Conservation (phyloP, 64 coral and sea anemone genomes). For the Porites australiensis region DNA sequence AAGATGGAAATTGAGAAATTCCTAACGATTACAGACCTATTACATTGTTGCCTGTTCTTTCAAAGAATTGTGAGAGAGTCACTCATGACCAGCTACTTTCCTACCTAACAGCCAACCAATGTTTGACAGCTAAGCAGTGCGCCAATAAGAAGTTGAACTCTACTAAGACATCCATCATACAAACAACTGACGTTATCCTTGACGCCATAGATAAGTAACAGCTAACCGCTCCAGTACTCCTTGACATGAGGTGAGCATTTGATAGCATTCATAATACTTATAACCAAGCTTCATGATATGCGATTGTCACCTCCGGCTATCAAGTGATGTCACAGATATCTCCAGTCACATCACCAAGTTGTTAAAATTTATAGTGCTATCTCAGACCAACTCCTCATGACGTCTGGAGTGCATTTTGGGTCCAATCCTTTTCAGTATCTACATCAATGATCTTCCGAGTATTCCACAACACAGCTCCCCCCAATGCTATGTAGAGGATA, state of each 20-base stretch:
- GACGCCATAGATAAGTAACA: constrained; percentile 52
- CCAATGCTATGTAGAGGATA: constrained; percentile 48
- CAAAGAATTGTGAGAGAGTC: constrained; percentile 54
- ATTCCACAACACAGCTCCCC: constrained; percentile 41
- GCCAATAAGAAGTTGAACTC: constrained; percentile 68
- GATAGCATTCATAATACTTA: constrained; percentile 15
- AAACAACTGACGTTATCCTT: constrained; percentile 53
- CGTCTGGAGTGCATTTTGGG: constrained; percentile 43
- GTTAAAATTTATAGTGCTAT: constrained; percentile 17
- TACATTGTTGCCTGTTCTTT: background rate
- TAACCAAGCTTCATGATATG: constrained; percentile 19
- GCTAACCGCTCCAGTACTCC: constrained; percentile 31
- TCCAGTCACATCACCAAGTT: constrained; percentile 31
- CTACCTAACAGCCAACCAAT: constrained; percentile 1
- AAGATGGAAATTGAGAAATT: background rate
- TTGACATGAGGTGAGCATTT: constrained; percentile 69
- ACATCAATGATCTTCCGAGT: constrained; percentile 35
- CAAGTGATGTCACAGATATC: constrained; percentile 39
- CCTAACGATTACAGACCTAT: constrained; percentile 5
- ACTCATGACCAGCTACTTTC: no score
- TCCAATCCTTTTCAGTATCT: constrained; percentile 50
- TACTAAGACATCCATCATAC: constrained; percentile 57
- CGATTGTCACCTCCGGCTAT: constrained; percentile 1
- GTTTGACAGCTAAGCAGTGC: constrained; percentile 10
- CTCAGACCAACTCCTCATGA: constrained; percentile 4